A percentile compares a stretch with the other conserved stretches of the same genome.
Evolutionary conservation across 2,113 vertebrate species (phyloP).

Genomic region (Catagonus wagneri): DNA sequence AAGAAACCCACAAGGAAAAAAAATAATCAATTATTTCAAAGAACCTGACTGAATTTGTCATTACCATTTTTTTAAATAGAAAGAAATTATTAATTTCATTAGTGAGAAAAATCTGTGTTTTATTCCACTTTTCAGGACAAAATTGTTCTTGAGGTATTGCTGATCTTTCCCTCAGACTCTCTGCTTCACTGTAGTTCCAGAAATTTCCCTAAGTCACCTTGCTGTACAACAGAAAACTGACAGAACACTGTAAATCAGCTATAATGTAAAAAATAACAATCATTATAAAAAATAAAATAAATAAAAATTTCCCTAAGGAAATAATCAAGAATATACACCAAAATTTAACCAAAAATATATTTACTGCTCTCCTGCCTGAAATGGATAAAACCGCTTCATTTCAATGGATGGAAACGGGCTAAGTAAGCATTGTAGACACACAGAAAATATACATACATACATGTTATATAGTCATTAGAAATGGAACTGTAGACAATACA

Average conservation of each 20-base stretch:
- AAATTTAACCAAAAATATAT: not conserved
- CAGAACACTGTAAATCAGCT: no score
- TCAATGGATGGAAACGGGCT: not conserved
- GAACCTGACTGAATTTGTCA: conserved; percentile 48
- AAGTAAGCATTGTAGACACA: not conserved
- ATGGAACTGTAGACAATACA: not conserved
- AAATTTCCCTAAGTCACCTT: not conserved
- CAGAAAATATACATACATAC: not conserved
- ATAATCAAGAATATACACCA: not conserved
- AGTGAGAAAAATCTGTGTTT: conserved; percentile 50
- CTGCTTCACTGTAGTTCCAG: not conserved
- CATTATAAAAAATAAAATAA: no score
- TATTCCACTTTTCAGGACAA: conserved; percentile 3
- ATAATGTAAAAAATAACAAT: no score
- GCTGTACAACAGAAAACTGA: no score
- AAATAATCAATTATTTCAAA: conserved; percentile 36
- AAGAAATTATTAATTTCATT: conserved; percentile 28
- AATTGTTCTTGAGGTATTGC: not conserved
- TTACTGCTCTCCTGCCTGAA: conserved; percentile 21
- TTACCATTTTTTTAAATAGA: not conserved
- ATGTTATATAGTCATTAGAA: not conserved
- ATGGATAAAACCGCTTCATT: not conserved
- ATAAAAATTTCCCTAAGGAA: not conserved
- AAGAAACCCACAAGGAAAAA: conserved; percentile 8
- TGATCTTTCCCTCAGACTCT: not conserved